Base-by-base conservation (phyloP, 1,140 invertebrate species). In the Aphelenchoides besseyi region DNA sequence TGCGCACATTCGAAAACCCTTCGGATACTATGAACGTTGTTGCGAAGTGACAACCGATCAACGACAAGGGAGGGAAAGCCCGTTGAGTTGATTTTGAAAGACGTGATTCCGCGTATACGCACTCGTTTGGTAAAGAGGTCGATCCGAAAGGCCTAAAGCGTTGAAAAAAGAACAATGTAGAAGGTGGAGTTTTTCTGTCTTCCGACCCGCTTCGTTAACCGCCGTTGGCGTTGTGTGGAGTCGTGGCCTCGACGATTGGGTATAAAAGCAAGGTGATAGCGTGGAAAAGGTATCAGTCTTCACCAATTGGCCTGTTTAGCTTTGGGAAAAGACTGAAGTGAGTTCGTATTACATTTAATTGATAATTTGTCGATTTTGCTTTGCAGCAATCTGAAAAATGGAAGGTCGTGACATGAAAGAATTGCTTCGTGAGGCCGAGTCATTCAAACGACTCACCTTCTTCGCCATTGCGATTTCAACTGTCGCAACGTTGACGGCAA, bases 401-500 rank as follows among this genome's bases (percentile, higher is more conserved):
- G 55, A 59, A 59, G 55, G 55, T 33, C 55, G 18, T 59, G 68
- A 69, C 26, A 18, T 36, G 3, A 69, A 69, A 33, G 68, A 69
- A 33, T 59, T 23, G 1, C 68, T 69, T n/a, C 68, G 61, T 5
- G 69, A 70, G 30, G 69, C 69, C 35, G 64, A 70, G 23, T 48
- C 35, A 9, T 70, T 70, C 68, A 70, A 70, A 33, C 36, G 36
- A n/a, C 64, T 78, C 61, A 72, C 76, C 28, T 78, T 78, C 73
- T 76, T 78, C 41, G 76, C 76, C 48, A 73, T 78, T 59, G 64
- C 76, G 59, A 72, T 78, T 73, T 72, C 64, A 30, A 79, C 78
- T 36, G 77, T 80, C n/a, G 78, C 78, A 55, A 80, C 79, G 16
- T 62, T 80, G 41, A 79, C 79, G 48, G 76, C 79, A 23, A 77